phyloP scores from a whole-genome alignment of 2,797 vertebrate genomes.

The Rhynchotus rufescens region DNA sequence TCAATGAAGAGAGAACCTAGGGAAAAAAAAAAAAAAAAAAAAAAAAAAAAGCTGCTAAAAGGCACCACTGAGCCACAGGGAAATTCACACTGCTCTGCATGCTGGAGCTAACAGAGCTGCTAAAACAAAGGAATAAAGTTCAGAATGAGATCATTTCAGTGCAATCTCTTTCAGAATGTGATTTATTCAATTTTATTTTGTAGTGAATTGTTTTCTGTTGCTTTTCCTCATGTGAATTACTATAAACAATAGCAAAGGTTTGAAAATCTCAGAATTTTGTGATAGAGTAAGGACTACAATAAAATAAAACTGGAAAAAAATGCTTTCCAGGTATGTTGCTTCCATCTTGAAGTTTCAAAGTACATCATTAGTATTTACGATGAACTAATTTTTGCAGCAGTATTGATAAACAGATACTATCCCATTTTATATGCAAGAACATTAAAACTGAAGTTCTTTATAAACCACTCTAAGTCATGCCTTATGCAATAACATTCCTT shows the following conservation, averaged over 20 bases:
- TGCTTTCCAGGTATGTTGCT: background rate
- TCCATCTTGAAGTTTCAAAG: background rate
- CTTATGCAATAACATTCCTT: background rate
- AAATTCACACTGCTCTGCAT: slow-evolving; percentile 22
- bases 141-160: background rate
- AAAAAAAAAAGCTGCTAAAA: background rate
- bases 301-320: background rate
- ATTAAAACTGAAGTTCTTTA: background rate
- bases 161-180: background rate
- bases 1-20: background rate
- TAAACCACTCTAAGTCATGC: background rate
- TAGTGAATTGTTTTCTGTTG: background rate
- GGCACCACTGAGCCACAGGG: background rate
- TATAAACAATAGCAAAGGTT: background rate
- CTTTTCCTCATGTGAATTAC: background rate
- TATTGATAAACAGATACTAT: background rate
- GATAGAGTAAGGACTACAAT: background rate
- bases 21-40: background rate
- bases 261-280: background rate
- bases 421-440: background rate
- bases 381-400: background rate
- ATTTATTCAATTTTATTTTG: background rate
- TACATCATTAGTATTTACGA: background rate
- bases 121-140: slow-evolving; percentile 1
- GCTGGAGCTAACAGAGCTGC: background rate